Evolutionary conservation across 2,888 invertebrate genomes (phyloP), one percentile per base, ranked within the genome.

Genomic region (Campopleginae sp.): DNA sequence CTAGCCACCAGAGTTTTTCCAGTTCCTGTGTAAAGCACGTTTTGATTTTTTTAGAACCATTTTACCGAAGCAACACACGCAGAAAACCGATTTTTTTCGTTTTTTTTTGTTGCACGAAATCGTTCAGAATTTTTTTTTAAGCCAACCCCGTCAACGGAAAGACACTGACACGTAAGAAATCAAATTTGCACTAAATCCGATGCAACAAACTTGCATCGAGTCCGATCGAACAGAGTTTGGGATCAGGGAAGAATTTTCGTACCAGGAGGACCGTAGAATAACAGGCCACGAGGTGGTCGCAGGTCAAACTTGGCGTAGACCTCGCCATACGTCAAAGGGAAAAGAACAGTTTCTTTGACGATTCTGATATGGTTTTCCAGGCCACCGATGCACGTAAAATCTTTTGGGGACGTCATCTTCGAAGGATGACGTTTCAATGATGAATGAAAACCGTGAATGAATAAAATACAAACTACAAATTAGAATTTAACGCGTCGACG

Each of bases 211-310:
- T 46, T 48, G 8, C 7, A 51, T 19, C 0, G 23, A 23, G 10
- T 10, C 19, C 10, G 54, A 54, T 10, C 1, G 23, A 38, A 38
- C 7, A 10, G 38, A 2, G 54, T 23, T 19, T 5, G 14, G 27
- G 27, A 27, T 12, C 2, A 10, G 10, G n/a, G n/a, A 12, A 58
- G 14, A 58, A 27, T 0, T 44, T 46, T 68, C 7, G 91, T 93
- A 96, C 96, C 98, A 81, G 98, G 98, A 0, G 98, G 98, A 0
- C 98, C 98, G 92, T 98, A 97, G 94, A 98, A 98, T 1, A 98
- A 93, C 0, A 98, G 97, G 0, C 98, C 98, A 89, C 97, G 96
- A 0, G 98, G 98, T 2, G 98, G 98, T 77, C 96, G 95, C 2
- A 98, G 96, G 89, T 97, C 96, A 93, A 98, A 98, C 91, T 96